Conservation (phyloP, 2,113 vertebrate genomes). For the Sclerurus mexicanus region DNA sequence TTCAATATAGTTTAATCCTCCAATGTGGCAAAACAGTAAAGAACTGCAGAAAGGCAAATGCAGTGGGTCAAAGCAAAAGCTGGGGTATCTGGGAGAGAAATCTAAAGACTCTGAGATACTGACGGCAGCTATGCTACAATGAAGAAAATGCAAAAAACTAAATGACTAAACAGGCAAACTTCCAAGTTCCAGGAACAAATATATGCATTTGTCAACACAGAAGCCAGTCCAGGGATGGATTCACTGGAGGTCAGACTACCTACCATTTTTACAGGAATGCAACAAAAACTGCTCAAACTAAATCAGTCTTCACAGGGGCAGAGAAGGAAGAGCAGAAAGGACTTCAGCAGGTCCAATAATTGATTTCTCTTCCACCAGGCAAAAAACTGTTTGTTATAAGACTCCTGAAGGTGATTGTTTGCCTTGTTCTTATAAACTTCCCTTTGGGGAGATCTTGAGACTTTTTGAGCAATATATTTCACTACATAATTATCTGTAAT, state of each 20-base stretch:
- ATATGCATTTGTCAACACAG: background rate
- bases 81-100: background rate
- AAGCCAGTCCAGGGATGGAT: background rate
- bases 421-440: background rate
- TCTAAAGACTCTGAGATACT: background rate
- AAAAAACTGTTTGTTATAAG: background rate
- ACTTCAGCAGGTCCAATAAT: background rate
- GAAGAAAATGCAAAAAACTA: background rate
- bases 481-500: background rate
- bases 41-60: background rate
- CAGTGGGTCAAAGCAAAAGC: background rate
- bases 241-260: background rate
- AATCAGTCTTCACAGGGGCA: background rate
- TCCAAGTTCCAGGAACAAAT: background rate
- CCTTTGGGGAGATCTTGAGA: background rate
- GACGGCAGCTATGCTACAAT: background rate
- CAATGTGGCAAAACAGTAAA: background rate
- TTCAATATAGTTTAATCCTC: background rate
- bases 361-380: background rate
- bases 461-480: background rate
- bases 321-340: background rate
- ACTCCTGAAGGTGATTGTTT: background rate
- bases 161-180: background rate
- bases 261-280: background rate
- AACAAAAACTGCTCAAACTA: background rate